phyloP scores from a whole-genome alignment of 2,797 vertebrate species.

The Acrossocheilus fasciatus region DNA sequence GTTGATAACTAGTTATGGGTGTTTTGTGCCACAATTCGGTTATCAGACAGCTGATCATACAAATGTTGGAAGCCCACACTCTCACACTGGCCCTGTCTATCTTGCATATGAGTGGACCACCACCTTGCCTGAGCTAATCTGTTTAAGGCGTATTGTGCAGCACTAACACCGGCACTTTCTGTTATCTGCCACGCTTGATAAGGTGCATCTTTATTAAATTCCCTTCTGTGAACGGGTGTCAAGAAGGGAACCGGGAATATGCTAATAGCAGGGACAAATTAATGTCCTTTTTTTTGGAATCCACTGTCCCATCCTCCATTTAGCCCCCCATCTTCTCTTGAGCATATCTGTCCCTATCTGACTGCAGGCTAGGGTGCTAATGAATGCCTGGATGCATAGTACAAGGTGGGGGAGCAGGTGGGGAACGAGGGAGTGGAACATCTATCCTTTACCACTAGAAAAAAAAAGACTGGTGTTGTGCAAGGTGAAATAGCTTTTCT shows the following conservation, averaged over 20 bases:
- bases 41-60: slow-evolving; percentile 88
- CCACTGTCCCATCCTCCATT: slow-evolving; percentile 77
- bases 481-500: slow-evolving; percentile 93
- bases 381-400: slow-evolving; percentile 69
- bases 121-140: slow-evolving; percentile 74
- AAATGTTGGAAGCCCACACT: slow-evolving; percentile 78
- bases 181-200: slow-evolving; percentile 93
- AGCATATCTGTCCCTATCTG: slow-evolving; percentile 57
- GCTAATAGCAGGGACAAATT: slow-evolving; percentile 88
- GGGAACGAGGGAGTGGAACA: slow-evolving; percentile 70
- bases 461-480: slow-evolving; percentile 68
- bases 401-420: slow-evolving; percentile 63
- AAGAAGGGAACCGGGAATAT: slow-evolving; percentile 83
- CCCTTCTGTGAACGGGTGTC: slow-evolving; percentile 88
- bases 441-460: slow-evolving; percentile 70
- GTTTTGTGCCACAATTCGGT: slow-evolving; percentile 75
- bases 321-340: slow-evolving; percentile 60
- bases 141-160: slow-evolving; percentile 90
- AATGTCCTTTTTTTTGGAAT: slow-evolving; percentile 72
- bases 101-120: slow-evolving; percentile 69
- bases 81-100: slow-evolving; percentile 11
- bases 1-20: slow-evolving; percentile 79
- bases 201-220: slow-evolving; percentile 99
- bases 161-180: slow-evolving; percentile 91
- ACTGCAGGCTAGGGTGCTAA: slow-evolving; percentile 69